Base-by-base conservation (phyloP, 1,140 invertebrate species). In the Trachelipus rathkii region DNA sequence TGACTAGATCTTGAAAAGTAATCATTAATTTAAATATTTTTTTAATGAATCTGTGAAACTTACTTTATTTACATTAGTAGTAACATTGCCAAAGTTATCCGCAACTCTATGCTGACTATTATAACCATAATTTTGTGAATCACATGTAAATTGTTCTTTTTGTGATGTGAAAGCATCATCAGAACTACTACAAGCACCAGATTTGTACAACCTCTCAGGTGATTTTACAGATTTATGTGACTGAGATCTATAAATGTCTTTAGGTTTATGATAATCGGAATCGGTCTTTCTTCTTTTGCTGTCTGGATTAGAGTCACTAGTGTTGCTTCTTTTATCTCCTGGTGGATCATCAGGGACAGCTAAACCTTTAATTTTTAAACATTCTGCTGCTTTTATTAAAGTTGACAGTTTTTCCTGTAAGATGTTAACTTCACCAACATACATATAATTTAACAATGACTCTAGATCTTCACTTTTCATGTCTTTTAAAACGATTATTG, bases 331-430 rank as follows among this genome's bases (percentile, higher is more conserved):
- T 75, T 68, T 75, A 11, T 75, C 50, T 10, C 33, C 67, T 7
- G 73, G 73, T 11, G 66, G 53, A 67, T 45, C 68, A 33, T 75
- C 73, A 33, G 73, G 53, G 10, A 75, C 73, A 43, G 73, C 73
- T n/a, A 75, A 33, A 43, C 73, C 73, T 68, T 75, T 75, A 19
- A 75, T 75, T 75, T 75, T 75, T 15, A 75, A 53, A 68, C 73
- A 75, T 68, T 75, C 73, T 15, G 73, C 73, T 23, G 73, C 73
- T 44, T 66, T 75, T 13, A 75, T 75, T 68, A 75, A 75, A 43
- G 45, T 75, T 60, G 73, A 75, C 21, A 75, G 44, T 33, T 75
- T 67, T 13, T 75, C 73, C 67, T 75, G 73, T 43, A 75, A 44
- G 33, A 75, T 53, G 15, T 75, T 75, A 46, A 75, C 73, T 69